phyloP scores from a whole-genome alignment of 2,797 vertebrate species.

The Syncerus caffer region DNA sequence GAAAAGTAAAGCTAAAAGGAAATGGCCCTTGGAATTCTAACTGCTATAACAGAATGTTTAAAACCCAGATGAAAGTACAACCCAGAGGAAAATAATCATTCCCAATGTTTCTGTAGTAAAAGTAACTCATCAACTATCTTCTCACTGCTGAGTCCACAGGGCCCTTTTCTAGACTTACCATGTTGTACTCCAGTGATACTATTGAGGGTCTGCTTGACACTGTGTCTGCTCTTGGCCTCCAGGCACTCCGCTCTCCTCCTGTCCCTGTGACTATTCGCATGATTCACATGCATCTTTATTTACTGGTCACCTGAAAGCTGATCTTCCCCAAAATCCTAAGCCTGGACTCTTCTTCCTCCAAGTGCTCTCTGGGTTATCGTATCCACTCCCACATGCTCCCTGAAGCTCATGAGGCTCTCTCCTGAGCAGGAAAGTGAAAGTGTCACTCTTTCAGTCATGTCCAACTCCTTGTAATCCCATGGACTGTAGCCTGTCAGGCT shows the following conservation, averaged over 20 bases:
- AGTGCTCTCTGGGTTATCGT: not conserved
- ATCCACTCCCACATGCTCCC: not conserved
- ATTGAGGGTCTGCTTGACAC: not conserved
- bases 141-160: not conserved
- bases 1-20: conserved; percentile 50
- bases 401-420: not conserved
- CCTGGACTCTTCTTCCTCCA: not conserved
- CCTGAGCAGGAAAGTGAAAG: not conserved
- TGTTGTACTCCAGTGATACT: not conserved
- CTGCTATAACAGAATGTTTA: conserved; percentile 18
- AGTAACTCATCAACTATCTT: not conserved
- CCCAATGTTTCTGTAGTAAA: not conserved
- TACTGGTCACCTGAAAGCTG: not conserved
- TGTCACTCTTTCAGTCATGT: not conserved
- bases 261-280: not conserved
- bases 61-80: conserved; percentile 31
- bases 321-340: not conserved
- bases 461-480: not conserved
- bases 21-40: conserved; percentile 52
- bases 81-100: not conserved
- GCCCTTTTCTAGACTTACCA: not conserved
- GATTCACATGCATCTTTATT: not conserved
- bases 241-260: not conserved
- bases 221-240: not conserved
- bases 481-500: not conserved